These are phyloP conservation scores for Cremastobaeus sp. DNA, from an alignment of 2,888 invertebrate species.

Conservation along the genomic window DNA sequence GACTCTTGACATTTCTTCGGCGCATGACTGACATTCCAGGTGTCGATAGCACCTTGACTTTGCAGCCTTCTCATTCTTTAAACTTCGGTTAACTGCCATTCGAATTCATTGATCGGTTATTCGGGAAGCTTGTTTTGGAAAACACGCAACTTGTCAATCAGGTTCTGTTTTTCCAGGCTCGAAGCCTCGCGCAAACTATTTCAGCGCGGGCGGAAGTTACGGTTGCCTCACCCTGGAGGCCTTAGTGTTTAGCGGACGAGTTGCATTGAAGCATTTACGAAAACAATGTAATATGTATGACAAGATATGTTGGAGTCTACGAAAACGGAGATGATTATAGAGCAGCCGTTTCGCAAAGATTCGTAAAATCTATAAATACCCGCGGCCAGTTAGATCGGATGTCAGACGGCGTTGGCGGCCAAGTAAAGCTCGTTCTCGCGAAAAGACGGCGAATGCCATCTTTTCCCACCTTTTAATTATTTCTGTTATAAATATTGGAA, in stretches of 20 bases:
- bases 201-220: slow-evolving; percentile 10
- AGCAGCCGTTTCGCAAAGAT: slow-evolving; percentile 71
- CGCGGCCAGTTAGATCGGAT: slow-evolving; percentile 76
- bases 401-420: slow-evolving; percentile 77
- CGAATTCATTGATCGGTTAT: neutral
- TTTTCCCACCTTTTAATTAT: slow-evolving; percentile 46
- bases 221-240: neutral
- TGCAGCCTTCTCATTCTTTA: slow-evolving; percentile 5
- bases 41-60: slow-evolving; percentile 55
- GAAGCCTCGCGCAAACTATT: neutral
- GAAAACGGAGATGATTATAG: slow-evolving; percentile 60
- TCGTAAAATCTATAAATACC: slow-evolving; percentile 76
- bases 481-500: too few species aligned
- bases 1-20: slow-evolving; percentile 31
- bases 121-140: neutral
- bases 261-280: slow-evolving; percentile 7
- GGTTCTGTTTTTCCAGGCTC: neutral
- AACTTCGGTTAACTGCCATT: neutral
- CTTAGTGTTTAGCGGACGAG: slow-evolving; percentile 1
- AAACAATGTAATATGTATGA: slow-evolving; percentile 39
- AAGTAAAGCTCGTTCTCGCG: slow-evolving; percentile 77
- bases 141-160: neutral
- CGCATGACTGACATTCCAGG: slow-evolving; percentile 36
- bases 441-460: slow-evolving; percentile 55
- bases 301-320: slow-evolving; percentile 52